Evolutionary conservation across 2,888 invertebrate species (phyloP), one percentile per base, ranked within the genome.

Genomic region (Phoenoteleia sp.): DNA sequence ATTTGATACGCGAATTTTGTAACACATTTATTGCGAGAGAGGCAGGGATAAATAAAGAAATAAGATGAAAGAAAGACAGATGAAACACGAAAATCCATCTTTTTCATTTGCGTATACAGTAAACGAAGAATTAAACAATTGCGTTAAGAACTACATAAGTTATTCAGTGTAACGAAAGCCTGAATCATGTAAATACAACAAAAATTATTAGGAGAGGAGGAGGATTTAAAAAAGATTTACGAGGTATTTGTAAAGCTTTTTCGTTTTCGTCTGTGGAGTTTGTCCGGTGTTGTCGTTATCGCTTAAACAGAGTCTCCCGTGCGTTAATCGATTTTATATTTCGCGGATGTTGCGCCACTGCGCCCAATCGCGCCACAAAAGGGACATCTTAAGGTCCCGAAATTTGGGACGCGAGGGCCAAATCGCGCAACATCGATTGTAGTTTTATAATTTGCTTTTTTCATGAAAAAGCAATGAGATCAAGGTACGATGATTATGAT

Each of bases 171-270:
- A 81, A 81, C 75, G 72, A 86, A 85, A 81, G 77, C 87, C 86
- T 88, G 85, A 89, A 89, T 89, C 88, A 88, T 91, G 90, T 90
- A 91, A 89, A 90, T 91, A 81, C 74, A 69, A 71, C 13, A 56
- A 29, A 60, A 56, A 33, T n/a, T n/a, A n/a, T n/a, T n/a, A n/a
- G n/a, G n/a, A n/a, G n/a, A n/a, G n/a, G n/a, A n/a, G n/a, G n/a
- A n/a, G n/a, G n/a, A n/a, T n/a, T n/a, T n/a, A n/a, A n/a, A n/a
- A n/a, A n/a, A n/a, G n/a, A n/a, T n/a, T n/a, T n/a, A n/a, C n/a
- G 64, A 54, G 39, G 42, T 81, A 67, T 90, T 90, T 91, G 83
- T 90, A 88, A 91, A 90, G 86, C 81, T 87, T 90, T 88, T 87
- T 69, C 84, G 71, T 81, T 89, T 84, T 69, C 85, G 81, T 86